Conservation (phyloP, 2,113 vertebrate genomes). For the Prunella himalayana region DNA sequence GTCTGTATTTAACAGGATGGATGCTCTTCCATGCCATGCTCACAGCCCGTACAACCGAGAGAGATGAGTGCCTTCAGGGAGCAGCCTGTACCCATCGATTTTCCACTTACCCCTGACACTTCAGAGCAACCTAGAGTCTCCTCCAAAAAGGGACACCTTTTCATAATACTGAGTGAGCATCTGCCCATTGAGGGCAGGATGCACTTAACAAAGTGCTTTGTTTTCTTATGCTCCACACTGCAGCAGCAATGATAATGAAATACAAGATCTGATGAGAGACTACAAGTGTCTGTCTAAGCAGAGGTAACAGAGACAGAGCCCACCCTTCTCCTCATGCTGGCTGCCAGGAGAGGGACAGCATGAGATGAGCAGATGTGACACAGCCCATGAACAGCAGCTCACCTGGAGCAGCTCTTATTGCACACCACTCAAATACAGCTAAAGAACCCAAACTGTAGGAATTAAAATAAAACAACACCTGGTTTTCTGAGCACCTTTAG, state of each 20-base stretch:
- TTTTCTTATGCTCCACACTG: not conserved
- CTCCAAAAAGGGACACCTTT: not conserved
- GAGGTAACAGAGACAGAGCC: not conserved
- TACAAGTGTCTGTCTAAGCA: accelerated
- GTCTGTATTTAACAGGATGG: not conserved
- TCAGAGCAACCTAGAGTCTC: not conserved
- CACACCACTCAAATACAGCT: not conserved
- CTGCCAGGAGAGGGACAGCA: not conserved
- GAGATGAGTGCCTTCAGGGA: not conserved
- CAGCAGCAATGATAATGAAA: not conserved
- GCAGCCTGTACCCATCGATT: not conserved
- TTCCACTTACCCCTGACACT: not conserved
- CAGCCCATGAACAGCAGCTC: accelerated
- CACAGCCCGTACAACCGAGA: not conserved
- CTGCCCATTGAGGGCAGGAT: not conserved
- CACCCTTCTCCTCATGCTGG: accelerated
- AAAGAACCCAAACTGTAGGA: not conserved
- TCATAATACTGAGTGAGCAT: not conserved
- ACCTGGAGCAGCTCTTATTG: not conserved
- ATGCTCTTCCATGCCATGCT: not conserved
- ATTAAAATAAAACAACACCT: not conserved
- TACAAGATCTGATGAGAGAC: not conserved
- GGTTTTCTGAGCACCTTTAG: not conserved
- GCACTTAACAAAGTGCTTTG: not conserved
- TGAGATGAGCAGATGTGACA: not conserved